Conservation (phyloP, 1,140 invertebrate species). For the Scaptodrosophila lebanonensis region DNA sequence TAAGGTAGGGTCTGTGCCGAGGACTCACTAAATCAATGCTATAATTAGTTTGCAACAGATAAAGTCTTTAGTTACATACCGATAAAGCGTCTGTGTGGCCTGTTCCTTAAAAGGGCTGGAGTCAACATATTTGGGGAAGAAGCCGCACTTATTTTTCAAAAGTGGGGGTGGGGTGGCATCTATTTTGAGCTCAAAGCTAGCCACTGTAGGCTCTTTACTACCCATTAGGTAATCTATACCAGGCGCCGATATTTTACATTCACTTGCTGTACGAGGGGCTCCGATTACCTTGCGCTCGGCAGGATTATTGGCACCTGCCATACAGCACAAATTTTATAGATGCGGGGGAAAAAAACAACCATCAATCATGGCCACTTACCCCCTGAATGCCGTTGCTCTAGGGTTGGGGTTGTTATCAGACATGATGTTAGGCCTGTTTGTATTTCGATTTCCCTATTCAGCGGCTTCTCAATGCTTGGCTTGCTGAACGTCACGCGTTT, state of each 20-base stretch:
- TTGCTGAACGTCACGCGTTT: constrained; percentile 37
- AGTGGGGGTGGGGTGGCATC: constrained; percentile 5
- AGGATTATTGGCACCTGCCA: constrained; percentile 49
- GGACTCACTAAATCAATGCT: constrained; percentile 78
- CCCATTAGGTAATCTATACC: constrained; percentile 36
- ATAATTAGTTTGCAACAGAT: not conserved
- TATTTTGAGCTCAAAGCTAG: constrained; percentile 43
- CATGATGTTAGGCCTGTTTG: constrained; percentile 38
- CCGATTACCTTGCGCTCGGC: constrained; percentile 28
- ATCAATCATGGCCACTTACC: constrained; percentile 11
- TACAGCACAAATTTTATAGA: not conserved
- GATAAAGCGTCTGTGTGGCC: constrained; percentile 62
- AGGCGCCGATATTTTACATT: constrained; percentile 36
- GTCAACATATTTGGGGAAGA: constrained; percentile 41
- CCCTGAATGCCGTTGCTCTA: constrained; percentile 12
- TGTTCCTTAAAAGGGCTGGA: constrained; percentile 35
- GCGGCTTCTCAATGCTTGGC: not conserved
- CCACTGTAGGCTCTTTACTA: constrained; percentile 11
- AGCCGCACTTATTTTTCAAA: constrained; percentile 42
- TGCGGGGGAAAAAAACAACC: not conserved
- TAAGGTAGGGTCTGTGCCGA: constrained; percentile 87
- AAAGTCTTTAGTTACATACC: constrained; percentile 17
- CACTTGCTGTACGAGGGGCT: constrained; percentile 57
- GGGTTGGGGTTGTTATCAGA: constrained; percentile 31
- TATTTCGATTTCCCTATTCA: constrained; percentile 6